Base-by-base conservation (phyloP, 1,140 invertebrate genomes). In the Cyrtorhinus lividipennis region DNA sequence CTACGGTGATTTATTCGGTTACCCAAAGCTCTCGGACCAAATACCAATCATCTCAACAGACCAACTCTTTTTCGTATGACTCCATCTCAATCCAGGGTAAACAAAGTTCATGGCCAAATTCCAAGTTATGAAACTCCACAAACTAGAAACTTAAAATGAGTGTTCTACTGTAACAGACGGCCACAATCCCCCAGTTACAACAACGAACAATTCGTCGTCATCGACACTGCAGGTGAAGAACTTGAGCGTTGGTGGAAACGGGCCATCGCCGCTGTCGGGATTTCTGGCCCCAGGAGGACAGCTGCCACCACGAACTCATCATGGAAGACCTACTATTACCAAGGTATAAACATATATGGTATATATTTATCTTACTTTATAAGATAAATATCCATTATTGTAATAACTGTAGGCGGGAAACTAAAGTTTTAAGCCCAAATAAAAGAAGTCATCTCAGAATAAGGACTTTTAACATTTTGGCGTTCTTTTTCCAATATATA, bases 271-370 rank as follows among this genome's bases (percentile, higher is more conserved):
- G 24, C 67, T 80, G 22, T 77, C 81, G 0, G 76, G 79, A 1
- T 71, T 83, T 44, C 66, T 83, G 57, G 72, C 79, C n/a, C 81
- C 81, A 2, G 80, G 80, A 0, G 80, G 79, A 15, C 77, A 79
- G 69, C 70, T 80, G 60, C 69, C 75, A 1, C 62, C 71, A 5
- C 24, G 38, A 8, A 46, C 71, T 0, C 27, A 70, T 10, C 27
- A 70, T 10, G 82, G 80, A 13, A 72, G 77, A 25, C 77, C 80
- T 5, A 84, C 76, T 1, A 85, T 83, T 53, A 82, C 80, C 0
- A 83, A 84, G 72, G 48, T 53, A 53, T 13, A 38, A n/a, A n/a
- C n/a, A n/a, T n/a, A n/a, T n/a, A n/a, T n/a, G n/a, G n/a, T n/a
- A n/a, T n/a, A n/a, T n/a, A n/a, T n/a, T n/a, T n/a, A n/a, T n/a